Base-by-base conservation (phyloP, 2,113 vertebrate genomes). In the Perca flavescens region DNA sequence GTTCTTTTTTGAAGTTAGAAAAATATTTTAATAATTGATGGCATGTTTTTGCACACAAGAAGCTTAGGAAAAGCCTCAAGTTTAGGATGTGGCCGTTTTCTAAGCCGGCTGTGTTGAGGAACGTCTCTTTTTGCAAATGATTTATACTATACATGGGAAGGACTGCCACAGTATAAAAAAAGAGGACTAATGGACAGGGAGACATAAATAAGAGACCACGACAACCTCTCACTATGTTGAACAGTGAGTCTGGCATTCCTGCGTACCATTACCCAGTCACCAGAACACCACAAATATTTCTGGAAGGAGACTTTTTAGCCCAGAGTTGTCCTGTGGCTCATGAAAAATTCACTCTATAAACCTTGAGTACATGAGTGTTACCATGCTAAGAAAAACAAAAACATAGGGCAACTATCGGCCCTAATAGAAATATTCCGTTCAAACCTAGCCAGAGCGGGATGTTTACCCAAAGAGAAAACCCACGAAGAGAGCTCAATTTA, bases 201-300 rank as follows among this genome's bases (percentile, higher is more conserved):
- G 58, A 65, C 69, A 67, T 79, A 77, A 82, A 82, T 76, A 77
- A 31, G 34, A 71, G 49, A 34, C 2, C 4, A 49, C 74, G 68
- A 68, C 49, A 81, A 66, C 53, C 74, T 73, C 46, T 76, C 81
- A 64, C 68, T 79, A 34, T 57, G 82, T 60, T 22, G 31, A 49
- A 70, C 49, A 78, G 82, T 66, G 50, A 74, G 58, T 83, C 46
- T 66, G 77, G 53, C 43, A 73, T 85, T 89, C 47, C 80, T 74
- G 47, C 5, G 54, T 74, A 60, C 60, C 83, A 73, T 82, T 61
- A n/a, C 60, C 57, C 68, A 84, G 79, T 86, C 78, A 86, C 74
- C 67, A 88, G 77, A 79, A 86, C 70, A 83, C 87, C 88, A 89
- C 85, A 92, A 73, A 87, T 89, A 91, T 94, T 86, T 89, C 61